Base-by-base conservation (phyloP, 1,140 invertebrate genomes). In the Lysiphlebus fabarum region DNA sequence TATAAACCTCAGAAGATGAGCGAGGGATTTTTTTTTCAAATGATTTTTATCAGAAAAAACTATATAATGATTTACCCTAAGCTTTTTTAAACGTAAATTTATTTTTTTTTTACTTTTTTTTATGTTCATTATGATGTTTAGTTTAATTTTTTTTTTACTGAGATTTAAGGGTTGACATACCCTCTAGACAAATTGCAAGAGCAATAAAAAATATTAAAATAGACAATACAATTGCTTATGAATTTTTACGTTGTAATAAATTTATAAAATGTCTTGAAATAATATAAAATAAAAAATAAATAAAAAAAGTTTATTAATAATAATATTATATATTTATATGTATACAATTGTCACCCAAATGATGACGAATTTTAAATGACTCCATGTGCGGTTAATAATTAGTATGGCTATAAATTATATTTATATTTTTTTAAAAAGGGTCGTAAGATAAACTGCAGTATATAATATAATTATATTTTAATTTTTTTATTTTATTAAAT, bases 41-140 rank as follows among this genome's bases (percentile, higher is more conserved):
- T 51, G 48, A 53, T 53, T 58, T 36, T 53, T 43, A 58, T 58
- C 56, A 43, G 38, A 38, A 36, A 10, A 51, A 53, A 26, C n/a
- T n/a, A 34, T 58, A 40, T 58, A 58, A 58, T 48, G 45, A 58
- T 11, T 34, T n/a, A 14, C 38, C n/a, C 37, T 56, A 47, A 36
- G 44, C 8, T 12, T 48, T 36, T 12, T 11, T 2, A 11, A 17
- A 17, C 38, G 37, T 37, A 38, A 7, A 34, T 42, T 44, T 43
- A 7, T 54, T 40, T n/a, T 41, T 14, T 36, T 47, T 48, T 41
- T 38, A n/a, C 10, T 8, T 26, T 40, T 11, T 38, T 56, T 38
- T 43, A 10, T 26, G 7, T 54, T 43, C 9, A n/a, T 26, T n/a
- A 33, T 11, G 1, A 10, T 37, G 6, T 10, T 10, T 10, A 34